phyloP scores from a whole-genome alignment of 2,797 vertebrate species.

The Todus mexicanus region DNA sequence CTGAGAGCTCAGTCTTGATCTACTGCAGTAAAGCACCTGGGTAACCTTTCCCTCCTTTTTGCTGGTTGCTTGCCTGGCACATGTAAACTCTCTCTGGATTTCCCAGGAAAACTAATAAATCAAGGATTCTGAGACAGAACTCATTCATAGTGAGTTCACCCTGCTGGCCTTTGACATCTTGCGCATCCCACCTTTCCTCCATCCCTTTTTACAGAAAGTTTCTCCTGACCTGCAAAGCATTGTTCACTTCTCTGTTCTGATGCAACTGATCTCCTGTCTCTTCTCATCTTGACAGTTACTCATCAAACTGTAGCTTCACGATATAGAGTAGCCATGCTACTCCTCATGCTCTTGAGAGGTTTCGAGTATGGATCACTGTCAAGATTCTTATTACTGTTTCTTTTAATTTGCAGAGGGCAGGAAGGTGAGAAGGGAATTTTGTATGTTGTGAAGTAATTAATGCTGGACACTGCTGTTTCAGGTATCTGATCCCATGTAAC shows the following conservation, averaged over 20 bases:
- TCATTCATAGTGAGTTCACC: background rate
- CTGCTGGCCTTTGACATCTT: background rate
- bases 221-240: background rate
- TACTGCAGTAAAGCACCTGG: background rate
- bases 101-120: background rate
- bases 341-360: background rate
- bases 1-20: background rate
- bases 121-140: background rate
- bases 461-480: slow-evolving; percentile 56
- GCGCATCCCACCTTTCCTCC: background rate
- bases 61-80: background rate
- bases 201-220: background rate
- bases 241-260: background rate
- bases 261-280: background rate
- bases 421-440: background rate
- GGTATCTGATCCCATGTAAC: slow-evolving; percentile 97
- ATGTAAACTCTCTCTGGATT: background rate
- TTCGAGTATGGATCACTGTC: background rate
- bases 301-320: background rate
- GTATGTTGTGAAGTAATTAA: background rate
- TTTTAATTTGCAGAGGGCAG: background rate
- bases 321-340: too few species aligned
- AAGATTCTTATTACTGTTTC: background rate
- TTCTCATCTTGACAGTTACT: background rate
- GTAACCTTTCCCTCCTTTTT: background rate